Percentiles rank a stretch among this genome's conserved stretches.
phyloP scores from a whole-genome alignment of 2,113 vertebrate species.

The Larimichthys crocea region DNA sequence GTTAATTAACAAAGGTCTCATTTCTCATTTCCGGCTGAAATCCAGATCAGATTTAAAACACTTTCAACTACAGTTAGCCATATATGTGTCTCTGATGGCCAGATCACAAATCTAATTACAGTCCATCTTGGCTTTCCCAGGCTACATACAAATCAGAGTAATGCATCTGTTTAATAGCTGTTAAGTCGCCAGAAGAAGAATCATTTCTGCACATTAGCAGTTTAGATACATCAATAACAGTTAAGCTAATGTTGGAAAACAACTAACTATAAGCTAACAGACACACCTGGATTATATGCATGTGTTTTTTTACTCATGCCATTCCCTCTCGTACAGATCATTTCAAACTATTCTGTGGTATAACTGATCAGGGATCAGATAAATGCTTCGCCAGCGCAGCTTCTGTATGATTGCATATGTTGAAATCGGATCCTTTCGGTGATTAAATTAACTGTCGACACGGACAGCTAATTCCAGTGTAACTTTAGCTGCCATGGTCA shows the following conservation, averaged over 20 bases:
- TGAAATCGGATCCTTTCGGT: neutral
- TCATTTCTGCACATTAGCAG: no score
- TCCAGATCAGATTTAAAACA: neutral
- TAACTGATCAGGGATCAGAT: neutral
- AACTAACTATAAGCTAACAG: neutral
- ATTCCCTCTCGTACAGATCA: neutral
- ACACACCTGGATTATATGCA: neutral
- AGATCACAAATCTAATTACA: neutral
- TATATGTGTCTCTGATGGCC: neutral
- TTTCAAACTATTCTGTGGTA: neutral
- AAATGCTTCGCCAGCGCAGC: neutral
- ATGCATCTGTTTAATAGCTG: neutral
- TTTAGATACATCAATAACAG: neutral
- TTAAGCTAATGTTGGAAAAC: neutral
- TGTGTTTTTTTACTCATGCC: neutral
- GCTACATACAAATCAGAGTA: neutral
- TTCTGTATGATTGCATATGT: neutral
- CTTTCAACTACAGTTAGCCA: neutral
- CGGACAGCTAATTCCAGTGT: neutral
- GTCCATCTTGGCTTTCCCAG: neutral
- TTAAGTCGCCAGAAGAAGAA: neutral
- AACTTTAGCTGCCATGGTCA: slow-evolving; percentile 1
- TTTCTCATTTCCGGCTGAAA: neutral
- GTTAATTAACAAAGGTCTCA: neutral
- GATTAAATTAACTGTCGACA: slow-evolving; percentile 5